Conservation (phyloP, 2,797 vertebrate species). For the Tauraco hartlaubi region DNA sequence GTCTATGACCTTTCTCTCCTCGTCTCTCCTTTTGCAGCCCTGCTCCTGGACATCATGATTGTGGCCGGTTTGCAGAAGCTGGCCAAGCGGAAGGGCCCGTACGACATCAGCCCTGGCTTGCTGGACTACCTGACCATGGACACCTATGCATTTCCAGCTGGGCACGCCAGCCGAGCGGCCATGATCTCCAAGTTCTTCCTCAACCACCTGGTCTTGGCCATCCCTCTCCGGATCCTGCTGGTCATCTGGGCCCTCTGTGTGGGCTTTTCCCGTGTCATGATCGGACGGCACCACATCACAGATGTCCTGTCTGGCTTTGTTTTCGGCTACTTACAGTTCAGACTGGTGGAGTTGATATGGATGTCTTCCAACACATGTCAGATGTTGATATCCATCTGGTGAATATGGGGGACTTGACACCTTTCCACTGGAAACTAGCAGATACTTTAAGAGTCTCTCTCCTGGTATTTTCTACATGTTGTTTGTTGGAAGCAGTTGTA, state of each 20-base stretch:
- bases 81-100: slow-evolving; percentile 90
- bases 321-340: slow-evolving; percentile 92
- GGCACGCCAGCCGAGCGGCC: slow-evolving; percentile 92
- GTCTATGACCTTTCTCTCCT: background rate
- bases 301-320: slow-evolving; percentile 92
- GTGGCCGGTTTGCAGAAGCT: slow-evolving; percentile 93
- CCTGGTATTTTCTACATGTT: slow-evolving; percentile 4
- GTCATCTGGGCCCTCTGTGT: slow-evolving; percentile 94
- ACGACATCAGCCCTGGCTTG: slow-evolving; percentile 87
- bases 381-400: slow-evolving; percentile 92
- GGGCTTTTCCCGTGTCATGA: slow-evolving; percentile 92
- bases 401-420: background rate
- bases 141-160: slow-evolving; percentile 91
- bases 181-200: slow-evolving; percentile 98
- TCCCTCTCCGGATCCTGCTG: slow-evolving; percentile 92
- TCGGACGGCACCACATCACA: slow-evolving; percentile 93
- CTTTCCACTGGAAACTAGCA: background rate
- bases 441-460: background rate
- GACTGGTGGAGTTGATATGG: slow-evolving; percentile 95
- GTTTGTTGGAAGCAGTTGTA: slow-evolving; percentile 14
- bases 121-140: slow-evolving; percentile 94
- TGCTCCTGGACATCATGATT: slow-evolving; percentile 91
- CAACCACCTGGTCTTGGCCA: slow-evolving; percentile 94
- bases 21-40: slow-evolving; percentile 75
- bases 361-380: slow-evolving; percentile 94